Percentiles rank a stretch among this genome's conserved stretches.
These are phyloP conservation scores for Pollenia amentaria DNA, from an alignment of 2,888 invertebrate species.

Conservation along the genomic window DNA sequence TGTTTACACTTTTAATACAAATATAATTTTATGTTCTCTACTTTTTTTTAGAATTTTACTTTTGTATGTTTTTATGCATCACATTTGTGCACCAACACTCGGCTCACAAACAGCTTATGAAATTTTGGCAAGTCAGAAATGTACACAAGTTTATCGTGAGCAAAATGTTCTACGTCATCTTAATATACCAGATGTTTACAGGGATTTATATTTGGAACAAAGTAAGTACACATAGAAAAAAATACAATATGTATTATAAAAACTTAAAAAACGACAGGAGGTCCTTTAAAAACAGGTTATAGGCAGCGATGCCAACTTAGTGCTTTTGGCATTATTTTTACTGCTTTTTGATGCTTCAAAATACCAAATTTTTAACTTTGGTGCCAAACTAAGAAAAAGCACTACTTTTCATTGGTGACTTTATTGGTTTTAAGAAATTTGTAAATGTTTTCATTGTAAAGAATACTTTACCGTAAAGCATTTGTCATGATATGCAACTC, in stretches of 20 bases:
- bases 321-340: too few relatives aligned
- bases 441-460: too few relatives aligned
- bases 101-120: slow-evolving; percentile 77
- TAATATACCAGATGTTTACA: slow-evolving; percentile 79
- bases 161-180: slow-evolving; percentile 80
- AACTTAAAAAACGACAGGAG: not conserved
- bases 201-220: slow-evolving; percentile 82
- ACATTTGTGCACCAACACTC: slow-evolving; percentile 78
- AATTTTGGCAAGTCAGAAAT: slow-evolving; percentile 77
- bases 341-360: too few relatives aligned
- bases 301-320: too few relatives aligned
- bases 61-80: slow-evolving; percentile 80
- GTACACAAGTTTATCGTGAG: slow-evolving; percentile 79
- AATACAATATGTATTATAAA: not conserved
- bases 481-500: too few relatives aligned
- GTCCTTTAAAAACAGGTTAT: not conserved
- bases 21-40: slow-evolving; percentile 4
- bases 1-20: slow-evolving; percentile 17
- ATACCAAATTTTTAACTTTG: too few relatives aligned
- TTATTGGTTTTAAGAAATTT: too few relatives aligned
- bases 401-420: too few relatives aligned
- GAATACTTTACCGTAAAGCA: too few relatives aligned
- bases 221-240: slow-evolving; percentile 75
- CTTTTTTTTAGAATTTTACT: slow-evolving; percentile 77
- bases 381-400: too few relatives aligned